Base-by-base conservation (phyloP, 2,113 vertebrate genomes). In the Capricornis sumatraensis region DNA sequence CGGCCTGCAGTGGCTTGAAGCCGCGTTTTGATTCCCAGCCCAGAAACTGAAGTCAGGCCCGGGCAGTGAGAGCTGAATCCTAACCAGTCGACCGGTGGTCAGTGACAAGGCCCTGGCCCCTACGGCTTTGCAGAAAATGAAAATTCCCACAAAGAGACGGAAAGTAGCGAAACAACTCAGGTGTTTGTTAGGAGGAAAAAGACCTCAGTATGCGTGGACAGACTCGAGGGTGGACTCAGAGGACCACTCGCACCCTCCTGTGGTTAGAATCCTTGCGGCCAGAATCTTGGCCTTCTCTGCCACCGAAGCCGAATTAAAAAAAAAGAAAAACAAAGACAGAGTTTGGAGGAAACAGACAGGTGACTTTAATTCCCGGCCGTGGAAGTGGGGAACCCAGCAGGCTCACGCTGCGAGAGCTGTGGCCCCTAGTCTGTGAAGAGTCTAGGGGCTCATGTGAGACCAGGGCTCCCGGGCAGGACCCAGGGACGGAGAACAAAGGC, bases 251-350 rank as follows among this genome's bases (percentile, higher is more conserved):
- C n/a, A 13, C n/a, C 19, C 67, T 71, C 67, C 67, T 23, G 19
- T 40, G n/a, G 67, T 40, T 40, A 40, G n/a, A 40, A 13, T 13
- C n/a, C 67, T 36, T 12, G 67, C 3, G 19, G 67, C 67, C n/a
- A 6, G 23, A 40, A 23, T 40, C 67, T 40, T 40, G 67, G 67
- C n/a, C 67, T 71, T 71, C 67, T 6, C 67, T 71, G 19, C 67
- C n/a, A 13, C n/a, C 5, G 2, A 40, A 40, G 67, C 67, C 0
- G 1, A 71, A 23, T 71, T 71, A 0, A 2, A 71, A 71, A 3
- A 23, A 21, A 36, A 21, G 8, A 5, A 6, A 36, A 17, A 60
- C 55, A 58, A 7, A 64, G n/a, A 23, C 19, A 40, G 19, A 71
- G 67, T 71, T 71, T 12, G 67, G n/a, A 40, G n/a, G 67, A 71